Evolutionary conservation across 2,888 invertebrate species (phyloP).

Genomic region (Heteropelma amictum): DNA sequence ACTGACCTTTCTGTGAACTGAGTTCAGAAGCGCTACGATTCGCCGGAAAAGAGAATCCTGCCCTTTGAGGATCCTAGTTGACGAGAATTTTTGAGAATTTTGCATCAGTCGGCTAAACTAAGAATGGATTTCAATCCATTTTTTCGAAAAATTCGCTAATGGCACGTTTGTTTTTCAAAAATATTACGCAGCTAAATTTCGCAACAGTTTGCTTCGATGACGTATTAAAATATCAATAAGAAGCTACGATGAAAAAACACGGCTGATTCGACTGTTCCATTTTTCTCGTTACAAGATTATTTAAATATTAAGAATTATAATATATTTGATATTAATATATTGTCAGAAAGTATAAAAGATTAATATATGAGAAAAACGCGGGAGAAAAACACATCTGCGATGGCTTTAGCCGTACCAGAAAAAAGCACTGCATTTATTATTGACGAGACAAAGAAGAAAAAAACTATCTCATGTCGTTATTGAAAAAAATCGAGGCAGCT

Average conservation of each 20-base stretch:
- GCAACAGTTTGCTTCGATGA: too few relatives aligned
- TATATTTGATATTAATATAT: conserved; percentile 67
- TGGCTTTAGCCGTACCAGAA: background rate
- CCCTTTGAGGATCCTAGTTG: conserved; percentile 36
- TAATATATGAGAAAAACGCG: conserved; percentile 59
- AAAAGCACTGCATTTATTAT: conserved; percentile 42
- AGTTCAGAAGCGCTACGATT: conserved; percentile 28
- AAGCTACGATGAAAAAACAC: background rate
- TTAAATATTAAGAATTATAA: conserved; percentile 56
- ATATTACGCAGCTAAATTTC: too few relatives aligned
- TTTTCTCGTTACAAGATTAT: conserved; percentile 42
- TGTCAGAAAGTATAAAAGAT: conserved; percentile 59
- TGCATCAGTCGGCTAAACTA: background rate
- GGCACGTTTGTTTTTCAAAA: background rate
- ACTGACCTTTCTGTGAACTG: conserved; percentile 17
- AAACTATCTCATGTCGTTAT: too few relatives aligned
- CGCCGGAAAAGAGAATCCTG: conserved; percentile 14
- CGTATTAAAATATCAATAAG: too few relatives aligned
- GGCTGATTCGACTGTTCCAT: background rate
- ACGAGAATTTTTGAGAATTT: background rate
- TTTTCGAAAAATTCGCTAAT: background rate
- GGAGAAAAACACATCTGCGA: background rate
- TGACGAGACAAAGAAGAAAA: too few relatives aligned
- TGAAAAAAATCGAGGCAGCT: conserved; percentile 31
- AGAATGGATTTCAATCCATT: background rate